These are phyloP conservation scores for Bellardia pandia DNA, from an alignment of 2,888 invertebrate species.

Conservation along the genomic window DNA sequence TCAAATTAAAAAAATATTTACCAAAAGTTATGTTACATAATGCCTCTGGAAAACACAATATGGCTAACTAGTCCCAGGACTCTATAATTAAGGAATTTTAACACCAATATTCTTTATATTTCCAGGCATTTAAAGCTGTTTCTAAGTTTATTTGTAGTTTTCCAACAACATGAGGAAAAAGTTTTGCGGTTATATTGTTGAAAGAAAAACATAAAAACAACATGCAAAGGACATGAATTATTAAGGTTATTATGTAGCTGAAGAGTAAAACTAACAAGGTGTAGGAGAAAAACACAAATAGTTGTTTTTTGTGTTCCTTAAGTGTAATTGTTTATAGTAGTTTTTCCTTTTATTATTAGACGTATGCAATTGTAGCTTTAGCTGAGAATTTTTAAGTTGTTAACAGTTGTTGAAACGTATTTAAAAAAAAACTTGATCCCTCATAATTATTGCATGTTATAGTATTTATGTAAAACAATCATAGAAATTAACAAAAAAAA, in stretches of 20 bases:
- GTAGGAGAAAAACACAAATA: conserved; percentile 19
- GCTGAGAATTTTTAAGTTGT: conserved; percentile 58
- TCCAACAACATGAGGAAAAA: conserved; percentile 45
- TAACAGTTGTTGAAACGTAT: conserved; percentile 54
- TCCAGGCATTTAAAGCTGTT: conserved; percentile 1
- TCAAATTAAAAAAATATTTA: conserved; percentile 23
- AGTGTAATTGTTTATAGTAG: conserved; percentile 19
- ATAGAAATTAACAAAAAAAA: not conserved
- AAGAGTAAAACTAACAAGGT: conserved; percentile 42
- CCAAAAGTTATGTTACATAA: conserved; percentile 36
- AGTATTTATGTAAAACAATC: not conserved
- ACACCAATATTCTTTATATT: conserved; percentile 53
- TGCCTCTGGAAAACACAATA: conserved; percentile 64
- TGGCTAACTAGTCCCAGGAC: conserved; percentile 54
- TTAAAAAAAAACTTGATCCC: not conserved
- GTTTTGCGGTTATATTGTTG: conserved; percentile 74
- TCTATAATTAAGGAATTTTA: conserved; percentile 67
- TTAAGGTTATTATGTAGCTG: conserved; percentile 59
- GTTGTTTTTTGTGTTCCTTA: not conserved
- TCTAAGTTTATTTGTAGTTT: conserved; percentile 21
- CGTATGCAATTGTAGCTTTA: not conserved
- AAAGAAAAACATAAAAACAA: conserved; percentile 65
- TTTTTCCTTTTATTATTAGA: not conserved
- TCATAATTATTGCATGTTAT: conserved; percentile 52
- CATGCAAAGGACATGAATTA: conserved; percentile 76